phyloP scores from a whole-genome alignment of 2,113 vertebrate species.

The Lasiurus cinereus region DNA sequence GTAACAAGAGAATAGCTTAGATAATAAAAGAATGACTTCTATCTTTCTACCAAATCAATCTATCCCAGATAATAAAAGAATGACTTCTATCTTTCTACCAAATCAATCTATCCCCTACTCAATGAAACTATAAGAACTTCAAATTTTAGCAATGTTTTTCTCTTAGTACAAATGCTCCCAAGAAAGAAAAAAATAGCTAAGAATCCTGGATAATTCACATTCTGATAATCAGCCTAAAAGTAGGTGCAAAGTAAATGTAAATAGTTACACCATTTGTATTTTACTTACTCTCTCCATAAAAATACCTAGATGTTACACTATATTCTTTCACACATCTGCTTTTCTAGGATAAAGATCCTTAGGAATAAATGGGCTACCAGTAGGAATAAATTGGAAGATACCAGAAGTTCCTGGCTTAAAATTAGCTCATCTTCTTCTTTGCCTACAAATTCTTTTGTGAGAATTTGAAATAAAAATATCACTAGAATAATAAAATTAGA shows the following conservation, averaged over 20 bases:
- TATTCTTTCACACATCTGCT: background rate
- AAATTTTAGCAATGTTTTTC: background rate
- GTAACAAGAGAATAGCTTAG: background rate
- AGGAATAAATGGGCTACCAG: background rate
- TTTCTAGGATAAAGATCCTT: background rate
- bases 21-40: slow-evolving; percentile 34
- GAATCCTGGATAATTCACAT: background rate
- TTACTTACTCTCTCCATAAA: background rate
- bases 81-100: background rate
- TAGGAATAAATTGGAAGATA: background rate
- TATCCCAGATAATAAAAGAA: background rate
- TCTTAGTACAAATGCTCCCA: slow-evolving; percentile 7
- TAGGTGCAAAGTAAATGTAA: background rate
- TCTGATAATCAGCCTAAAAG: background rate
- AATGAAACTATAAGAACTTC: slow-evolving; percentile 21
- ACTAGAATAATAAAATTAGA: background rate
- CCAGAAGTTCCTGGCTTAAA: background rate
- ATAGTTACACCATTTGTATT: background rate
- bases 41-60: background rate
- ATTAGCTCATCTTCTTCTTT: background rate
- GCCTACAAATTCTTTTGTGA: background rate
- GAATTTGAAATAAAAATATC: slow-evolving; percentile 44
- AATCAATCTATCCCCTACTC: background rate
- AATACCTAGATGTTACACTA: background rate
- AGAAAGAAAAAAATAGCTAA: background rate